These are phyloP conservation scores for Ficedula albicollis DNA, from an alignment of 2,797 vertebrate species.

Conservation along the genomic window DNA sequence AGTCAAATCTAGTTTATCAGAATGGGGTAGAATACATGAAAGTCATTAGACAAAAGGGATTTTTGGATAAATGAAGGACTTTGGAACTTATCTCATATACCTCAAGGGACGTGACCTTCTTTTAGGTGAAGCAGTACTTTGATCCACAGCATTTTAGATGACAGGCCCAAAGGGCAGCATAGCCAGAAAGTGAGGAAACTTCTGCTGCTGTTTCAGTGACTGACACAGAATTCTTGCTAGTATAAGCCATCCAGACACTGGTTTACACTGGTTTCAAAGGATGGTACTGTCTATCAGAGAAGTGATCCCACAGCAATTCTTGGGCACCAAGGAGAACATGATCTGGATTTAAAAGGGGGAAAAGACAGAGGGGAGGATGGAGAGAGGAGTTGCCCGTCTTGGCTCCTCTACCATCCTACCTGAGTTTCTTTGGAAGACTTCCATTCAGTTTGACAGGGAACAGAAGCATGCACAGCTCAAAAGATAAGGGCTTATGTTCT, in stretches of 20 bases:
- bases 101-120: neutral
- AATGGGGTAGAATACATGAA: neutral
- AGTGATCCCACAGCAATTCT: neutral
- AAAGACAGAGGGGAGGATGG: neutral
- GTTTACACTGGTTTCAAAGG: neutral
- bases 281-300: neutral
- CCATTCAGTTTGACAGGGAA: neutral
- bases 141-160: neutral
- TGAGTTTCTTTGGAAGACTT: neutral
- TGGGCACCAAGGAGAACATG: neutral
- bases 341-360: neutral
- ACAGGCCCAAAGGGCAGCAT: neutral
- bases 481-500: neutral
- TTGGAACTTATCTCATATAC: neutral
- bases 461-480: neutral
- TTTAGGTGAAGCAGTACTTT: neutral
- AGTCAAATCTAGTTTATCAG: neutral
- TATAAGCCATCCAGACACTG: neutral
- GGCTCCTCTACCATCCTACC: neutral
- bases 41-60: neutral
- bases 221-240: neutral
- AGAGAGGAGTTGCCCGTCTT: neutral
- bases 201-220: neutral
- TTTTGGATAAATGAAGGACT: neutral
- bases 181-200: neutral